These are phyloP conservation scores for Tichodroma muraria DNA, from an alignment of 2,113 vertebrate species.

Conservation along the genomic window DNA sequence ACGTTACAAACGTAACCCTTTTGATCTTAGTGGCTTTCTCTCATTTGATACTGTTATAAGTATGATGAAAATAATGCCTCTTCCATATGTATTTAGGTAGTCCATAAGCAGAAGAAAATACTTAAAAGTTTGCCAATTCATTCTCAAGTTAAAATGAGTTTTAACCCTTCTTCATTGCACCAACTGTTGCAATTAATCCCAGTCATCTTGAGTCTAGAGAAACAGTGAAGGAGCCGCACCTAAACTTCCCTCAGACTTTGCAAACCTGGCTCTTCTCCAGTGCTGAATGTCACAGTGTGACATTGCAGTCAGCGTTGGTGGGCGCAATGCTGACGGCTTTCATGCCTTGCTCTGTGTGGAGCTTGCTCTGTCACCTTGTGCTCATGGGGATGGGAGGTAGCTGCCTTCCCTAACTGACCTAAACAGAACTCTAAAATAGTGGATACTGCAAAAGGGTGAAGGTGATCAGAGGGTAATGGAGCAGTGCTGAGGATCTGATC, in stretches of 20 bases:
- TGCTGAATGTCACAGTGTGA: background rate
- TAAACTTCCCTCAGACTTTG: background rate
- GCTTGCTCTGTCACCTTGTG: background rate
- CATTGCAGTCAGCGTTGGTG: background rate
- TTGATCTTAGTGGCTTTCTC: background rate
- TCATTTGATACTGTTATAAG: background rate
- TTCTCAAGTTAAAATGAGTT: background rate
- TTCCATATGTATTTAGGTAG: background rate
- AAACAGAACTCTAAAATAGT: background rate
- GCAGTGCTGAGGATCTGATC: background rate
- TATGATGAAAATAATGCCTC: background rate
- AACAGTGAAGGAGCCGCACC: background rate
- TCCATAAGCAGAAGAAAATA: background rate
- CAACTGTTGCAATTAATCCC: background rate
- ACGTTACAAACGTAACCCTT: background rate
- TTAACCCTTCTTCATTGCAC: background rate
- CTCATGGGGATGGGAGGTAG: fast-evolving
- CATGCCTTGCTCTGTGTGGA: background rate
- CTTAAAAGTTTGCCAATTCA: background rate
- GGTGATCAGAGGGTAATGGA: background rate
- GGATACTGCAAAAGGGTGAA: background rate
- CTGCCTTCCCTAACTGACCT: background rate
- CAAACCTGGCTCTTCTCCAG: background rate
- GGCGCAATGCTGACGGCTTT: background rate
- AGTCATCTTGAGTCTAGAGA: background rate